Evolutionary conservation across 2,797 vertebrate species (phyloP).

Genomic region (Eutrigla gurnardus): DNA sequence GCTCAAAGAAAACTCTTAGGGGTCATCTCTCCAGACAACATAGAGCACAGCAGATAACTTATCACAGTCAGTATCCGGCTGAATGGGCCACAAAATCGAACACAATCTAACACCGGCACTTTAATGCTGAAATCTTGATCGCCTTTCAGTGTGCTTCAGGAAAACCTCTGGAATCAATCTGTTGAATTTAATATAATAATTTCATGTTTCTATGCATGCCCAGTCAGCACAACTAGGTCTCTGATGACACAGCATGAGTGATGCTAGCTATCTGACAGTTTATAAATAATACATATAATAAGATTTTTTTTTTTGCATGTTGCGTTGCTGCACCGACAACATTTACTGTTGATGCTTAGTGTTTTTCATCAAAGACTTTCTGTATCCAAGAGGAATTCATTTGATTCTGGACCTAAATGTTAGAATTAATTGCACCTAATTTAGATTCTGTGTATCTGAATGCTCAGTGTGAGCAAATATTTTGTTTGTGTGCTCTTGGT

Average conservation of each 20-base stretch:
- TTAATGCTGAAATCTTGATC: constrained; percentile 16
- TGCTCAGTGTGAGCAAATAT: neutral
- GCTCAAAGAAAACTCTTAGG: constrained; percentile 27
- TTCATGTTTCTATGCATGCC: neutral
- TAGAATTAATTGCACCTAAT: constrained; percentile 8
- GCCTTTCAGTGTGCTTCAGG: neutral
- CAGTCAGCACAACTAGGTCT: neutral
- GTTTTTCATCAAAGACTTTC: constrained; percentile 17
- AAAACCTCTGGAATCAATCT: neutral
- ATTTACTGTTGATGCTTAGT: constrained; percentile 12
- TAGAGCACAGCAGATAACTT: constrained; percentile 44
- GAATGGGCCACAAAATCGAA: constrained; percentile 9
- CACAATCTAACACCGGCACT: constrained; percentile 2
- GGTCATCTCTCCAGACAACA: constrained; percentile 34
- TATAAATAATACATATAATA: neutral
- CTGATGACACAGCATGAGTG: neutral
- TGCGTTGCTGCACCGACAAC: neutral
- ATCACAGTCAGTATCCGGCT: constrained; percentile 36
- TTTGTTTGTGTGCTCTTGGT: constrained; percentile 32
- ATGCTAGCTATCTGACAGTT: neutral
- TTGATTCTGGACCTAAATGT: neutral
- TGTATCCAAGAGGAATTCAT: constrained; percentile 15
- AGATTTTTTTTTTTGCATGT: neutral
- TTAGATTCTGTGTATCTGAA: constrained; percentile 12
- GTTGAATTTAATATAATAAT: neutral